Evolutionary conservation across 1,140 invertebrate species (phyloP), one percentile per base, ranked within the genome.

Genomic region (Triops longicaudatus): DNA sequence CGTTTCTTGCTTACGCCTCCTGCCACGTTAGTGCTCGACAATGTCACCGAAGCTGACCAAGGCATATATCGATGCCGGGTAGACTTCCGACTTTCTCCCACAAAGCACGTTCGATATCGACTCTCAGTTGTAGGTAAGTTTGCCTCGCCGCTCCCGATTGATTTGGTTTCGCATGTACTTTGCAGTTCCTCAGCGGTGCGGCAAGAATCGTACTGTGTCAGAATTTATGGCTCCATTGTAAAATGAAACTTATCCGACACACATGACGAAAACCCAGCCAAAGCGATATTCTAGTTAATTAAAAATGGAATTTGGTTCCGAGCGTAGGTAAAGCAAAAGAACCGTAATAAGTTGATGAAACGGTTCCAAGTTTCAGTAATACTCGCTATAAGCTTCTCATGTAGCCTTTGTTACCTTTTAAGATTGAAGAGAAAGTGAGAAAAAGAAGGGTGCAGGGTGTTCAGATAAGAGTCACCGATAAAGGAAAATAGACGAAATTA

Each of bases 11-110:
- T 90, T 3, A 87, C 87, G 31, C 80, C 82, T 22, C 83, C 93
- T 2, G 92, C 93, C 1, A 88, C 91, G 14, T 86, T 96, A 14
- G 90, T 90, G 50, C 86, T 96, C 63, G 90, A 92, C 80, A 90
- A 91, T 41, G 92, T 95, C n/a, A 90, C 91, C 80, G 85, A 85
- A 78, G 89, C 90, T 79, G 94, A 96, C 83, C 92, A 93, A 82
- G 94, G 93, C 14, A 88, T 93, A 26, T 77, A 77, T 72, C 63
- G 72, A 42, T 77, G 76, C 41, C 76, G 76, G 10, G 76, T 77
- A 31, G 76, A 77, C 41, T 77, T 77, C 31, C 76, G 76, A 22
- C 76, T 73, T 14, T 73, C 76, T 41, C 76, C 76, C 31, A 77
- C 76, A 12, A 72, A 73, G 22, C 76, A 77, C 72, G 76, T 77